A percentile compares a stretch with the other conserved stretches of the same genome.
These are phyloP conservation scores for Lasiurus borealis DNA, from an alignment of 2,113 vertebrate genomes.

Conservation along the genomic window DNA sequence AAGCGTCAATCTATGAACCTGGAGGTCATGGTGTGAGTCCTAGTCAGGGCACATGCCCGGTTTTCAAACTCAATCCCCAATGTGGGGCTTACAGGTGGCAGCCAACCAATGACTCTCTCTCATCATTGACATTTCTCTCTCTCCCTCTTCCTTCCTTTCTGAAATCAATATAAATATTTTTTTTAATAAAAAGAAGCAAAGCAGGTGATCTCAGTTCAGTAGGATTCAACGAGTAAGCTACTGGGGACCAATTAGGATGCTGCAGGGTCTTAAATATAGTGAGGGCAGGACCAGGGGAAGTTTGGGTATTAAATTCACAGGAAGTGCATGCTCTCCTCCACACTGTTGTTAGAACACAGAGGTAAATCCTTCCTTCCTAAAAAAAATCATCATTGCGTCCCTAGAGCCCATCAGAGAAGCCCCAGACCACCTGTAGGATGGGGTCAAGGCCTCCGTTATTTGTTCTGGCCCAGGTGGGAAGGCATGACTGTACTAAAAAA, in stretches of 20 bases:
- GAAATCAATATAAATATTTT: too few relatives aligned
- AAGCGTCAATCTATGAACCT: too few relatives aligned
- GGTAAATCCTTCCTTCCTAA: not conserved
- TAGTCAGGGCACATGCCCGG: too few relatives aligned
- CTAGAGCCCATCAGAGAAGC: not conserved
- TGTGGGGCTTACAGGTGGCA: too few relatives aligned
- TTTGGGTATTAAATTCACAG: fast-evolving
- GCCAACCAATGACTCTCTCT: too few relatives aligned
- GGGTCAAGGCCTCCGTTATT: not conserved
- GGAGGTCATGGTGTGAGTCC: too few relatives aligned
- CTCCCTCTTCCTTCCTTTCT: too few relatives aligned
- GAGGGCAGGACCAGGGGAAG: not conserved
- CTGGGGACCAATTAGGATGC: fast-evolving
- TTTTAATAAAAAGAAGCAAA: not conserved
- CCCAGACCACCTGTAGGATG: not conserved
- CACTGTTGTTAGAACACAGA: not conserved
- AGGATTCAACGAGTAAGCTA: not conserved
- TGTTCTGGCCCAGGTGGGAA: not conserved
- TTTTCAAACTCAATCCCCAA: too few relatives aligned
- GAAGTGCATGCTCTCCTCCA: fast-evolving
- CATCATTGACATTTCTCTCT: too few relatives aligned
- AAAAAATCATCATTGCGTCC: not conserved
- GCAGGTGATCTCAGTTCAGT: not conserved
- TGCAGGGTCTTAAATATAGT: not conserved
- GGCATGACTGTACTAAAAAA: not conserved